phyloP scores from a whole-genome alignment of 2,113 vertebrate genomes.

The Trematomus loennbergii region DNA sequence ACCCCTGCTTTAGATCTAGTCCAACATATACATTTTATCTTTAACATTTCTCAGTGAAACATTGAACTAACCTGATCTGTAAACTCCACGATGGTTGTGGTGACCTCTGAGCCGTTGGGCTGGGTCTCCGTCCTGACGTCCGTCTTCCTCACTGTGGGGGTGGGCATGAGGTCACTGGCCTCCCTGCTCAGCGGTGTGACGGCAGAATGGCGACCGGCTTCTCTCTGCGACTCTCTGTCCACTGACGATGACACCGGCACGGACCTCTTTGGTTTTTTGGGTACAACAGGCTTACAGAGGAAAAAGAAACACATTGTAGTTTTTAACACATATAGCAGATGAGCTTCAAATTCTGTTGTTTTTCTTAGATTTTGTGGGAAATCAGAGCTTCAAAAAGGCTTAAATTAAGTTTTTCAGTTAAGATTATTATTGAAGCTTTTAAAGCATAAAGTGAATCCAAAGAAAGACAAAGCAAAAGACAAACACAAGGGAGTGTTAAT shows the following conservation, averaged over 20 bases:
- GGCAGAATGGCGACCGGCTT: conserved; percentile 50
- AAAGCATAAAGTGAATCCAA: neutral
- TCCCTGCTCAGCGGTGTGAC: conserved; percentile 75
- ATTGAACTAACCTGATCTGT: conserved; percentile 77
- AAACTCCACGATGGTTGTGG: conserved; percentile 84
- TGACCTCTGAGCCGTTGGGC: conserved; percentile 85
- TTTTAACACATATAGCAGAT: neutral
- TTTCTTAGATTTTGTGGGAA: neutral
- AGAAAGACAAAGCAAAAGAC: neutral
- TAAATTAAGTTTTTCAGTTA: neutral
- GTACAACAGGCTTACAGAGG: conserved; percentile 77
- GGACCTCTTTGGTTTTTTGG: conserved; percentile 85
- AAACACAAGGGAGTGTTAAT: neutral
- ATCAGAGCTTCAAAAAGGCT: neutral
- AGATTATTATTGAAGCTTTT: neutral
- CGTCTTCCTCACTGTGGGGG: conserved; percentile 74
- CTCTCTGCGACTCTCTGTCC: conserved; percentile 78
- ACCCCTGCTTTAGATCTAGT: no score
- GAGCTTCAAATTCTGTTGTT: neutral
- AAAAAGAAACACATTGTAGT: neutral
- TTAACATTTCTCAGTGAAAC: neutral
- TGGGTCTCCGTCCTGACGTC: conserved; percentile 83
- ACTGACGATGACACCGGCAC: conserved; percentile 79
- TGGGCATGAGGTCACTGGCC: conserved; percentile 73
- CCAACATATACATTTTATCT: no score